A percentile compares a stretch with the other conserved stretches of the same genome.
These are phyloP conservation scores for Phocides pigmalion DNA, from an alignment of 1,140 invertebrate genomes.

Conservation along the genomic window DNA sequence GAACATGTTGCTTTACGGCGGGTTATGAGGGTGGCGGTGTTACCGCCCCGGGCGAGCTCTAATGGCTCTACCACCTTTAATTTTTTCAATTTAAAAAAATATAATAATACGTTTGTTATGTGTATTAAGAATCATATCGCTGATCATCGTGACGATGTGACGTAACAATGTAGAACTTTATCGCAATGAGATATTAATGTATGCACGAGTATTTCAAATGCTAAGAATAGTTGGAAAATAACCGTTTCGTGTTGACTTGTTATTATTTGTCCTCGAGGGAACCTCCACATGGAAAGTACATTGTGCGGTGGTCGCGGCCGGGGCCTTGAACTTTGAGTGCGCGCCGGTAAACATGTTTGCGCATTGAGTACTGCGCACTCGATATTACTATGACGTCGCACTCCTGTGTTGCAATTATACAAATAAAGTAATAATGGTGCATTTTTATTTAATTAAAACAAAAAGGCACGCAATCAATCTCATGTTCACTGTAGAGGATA, in stretches of 20 bases:
- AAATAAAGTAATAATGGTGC: no score
- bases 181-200: slow-evolving; percentile 4
- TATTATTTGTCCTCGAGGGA: slow-evolving; percentile 55
- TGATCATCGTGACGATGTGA: slow-evolving; percentile 5
- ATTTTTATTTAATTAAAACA: no score
- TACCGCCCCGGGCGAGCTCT: no score
- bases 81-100: neutral
- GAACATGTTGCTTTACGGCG: no score
- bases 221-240: slow-evolving; percentile 26
- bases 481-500: no score
- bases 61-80: neutral
- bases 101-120: neutral
- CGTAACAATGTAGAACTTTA: neutral
- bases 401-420: slow-evolving; percentile 22
- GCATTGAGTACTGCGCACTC: slow-evolving; percentile 73
- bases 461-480: no score
- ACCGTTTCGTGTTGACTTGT: slow-evolving; percentile 26
- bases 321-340: slow-evolving; percentile 79
- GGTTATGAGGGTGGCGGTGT: no score
- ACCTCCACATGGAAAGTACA: slow-evolving; percentile 67
- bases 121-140: neutral
- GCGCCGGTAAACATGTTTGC: slow-evolving; percentile 79
- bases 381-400: slow-evolving; percentile 66
- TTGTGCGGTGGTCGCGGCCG: slow-evolving; percentile 60
- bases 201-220: slow-evolving; percentile 8